Conservation (phyloP, 2,888 invertebrate genomes). For the Aleiodes leptofemur region DNA sequence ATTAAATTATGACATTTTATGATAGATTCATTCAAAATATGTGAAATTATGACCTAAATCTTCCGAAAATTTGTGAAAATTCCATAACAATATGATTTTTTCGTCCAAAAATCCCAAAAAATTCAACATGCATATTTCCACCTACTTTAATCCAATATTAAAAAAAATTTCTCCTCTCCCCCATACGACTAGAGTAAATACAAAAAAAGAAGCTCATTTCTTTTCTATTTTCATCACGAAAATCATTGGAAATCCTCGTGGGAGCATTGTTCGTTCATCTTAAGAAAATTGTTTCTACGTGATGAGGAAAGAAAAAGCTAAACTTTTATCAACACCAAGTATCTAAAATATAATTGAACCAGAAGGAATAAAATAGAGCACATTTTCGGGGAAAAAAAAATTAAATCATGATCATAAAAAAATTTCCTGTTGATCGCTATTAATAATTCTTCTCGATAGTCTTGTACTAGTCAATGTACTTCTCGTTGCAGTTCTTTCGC, state of each 20-base stretch:
- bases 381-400: too few relatives aligned
- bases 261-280: neutral
- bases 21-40: too few relatives aligned
- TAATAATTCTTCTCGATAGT: slow-evolving; percentile 60
- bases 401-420: slow-evolving; percentile 61
- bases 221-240: slow-evolving; percentile 25
- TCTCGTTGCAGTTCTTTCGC: slow-evolving; percentile 75
- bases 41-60: too few relatives aligned
- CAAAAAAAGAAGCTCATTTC: neutral
- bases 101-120: too few relatives aligned
- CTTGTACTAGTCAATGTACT: slow-evolving; percentile 74
- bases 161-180: neutral
- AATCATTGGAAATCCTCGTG: neutral
- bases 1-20: too few relatives aligned
- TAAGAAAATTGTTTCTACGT: neutral
- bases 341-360: slow-evolving; percentile 27
- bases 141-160: too few relatives aligned
- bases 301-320: slow-evolving; percentile 21
- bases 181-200: slow-evolving; percentile 45
- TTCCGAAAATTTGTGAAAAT: too few relatives aligned
- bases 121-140: too few relatives aligned
- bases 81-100: too few relatives aligned
- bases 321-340: slow-evolving; percentile 8
- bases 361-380: neutral
- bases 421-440: slow-evolving; percentile 66